Conservation (phyloP, 2,113 vertebrate genomes). For the Pampusana beccarii region DNA sequence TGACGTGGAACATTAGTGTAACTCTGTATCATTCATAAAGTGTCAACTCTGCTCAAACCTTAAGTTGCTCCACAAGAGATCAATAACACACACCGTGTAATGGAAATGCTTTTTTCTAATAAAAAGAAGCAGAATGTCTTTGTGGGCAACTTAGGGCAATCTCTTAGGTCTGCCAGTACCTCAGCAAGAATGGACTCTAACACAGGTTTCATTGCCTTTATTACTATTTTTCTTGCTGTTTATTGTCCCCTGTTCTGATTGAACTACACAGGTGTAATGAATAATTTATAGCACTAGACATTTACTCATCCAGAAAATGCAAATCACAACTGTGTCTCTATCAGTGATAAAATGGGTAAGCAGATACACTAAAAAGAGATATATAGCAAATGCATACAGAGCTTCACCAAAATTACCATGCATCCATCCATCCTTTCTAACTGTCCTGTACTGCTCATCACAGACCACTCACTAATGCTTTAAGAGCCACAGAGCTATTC, state of each 20-base stretch:
- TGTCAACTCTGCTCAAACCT: not conserved
- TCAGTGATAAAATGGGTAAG: constrained; percentile 19
- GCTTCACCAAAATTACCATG: not conserved
- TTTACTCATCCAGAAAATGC: constrained; percentile 45
- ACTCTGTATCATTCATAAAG: not conserved
- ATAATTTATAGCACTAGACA: constrained; percentile 36
- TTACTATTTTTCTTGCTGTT: not conserved
- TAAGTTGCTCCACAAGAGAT: not conserved
- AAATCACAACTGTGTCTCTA: not conserved
- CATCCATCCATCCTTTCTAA: not conserved
- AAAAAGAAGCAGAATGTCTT: not conserved
- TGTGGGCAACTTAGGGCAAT: not conserved
- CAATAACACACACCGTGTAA: not conserved
- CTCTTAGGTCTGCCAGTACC: not conserved
- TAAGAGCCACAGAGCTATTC: not conserved
- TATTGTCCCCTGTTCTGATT: constrained; percentile 14
- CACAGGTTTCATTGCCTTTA: not conserved
- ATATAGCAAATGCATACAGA: not conserved
- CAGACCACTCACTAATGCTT: not conserved
- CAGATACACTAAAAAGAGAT: constrained; percentile 5
- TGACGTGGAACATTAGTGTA: not conserved
- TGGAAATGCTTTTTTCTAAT: not conserved
- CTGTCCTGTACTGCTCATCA: not conserved
- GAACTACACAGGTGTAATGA: constrained; percentile 13
- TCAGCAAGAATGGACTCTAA: not conserved